Evolutionary conservation across 2,797 vertebrate genomes (phyloP), one percentile per base, ranked within the genome.

Genomic region (Rhinogobio ventralis): DNA sequence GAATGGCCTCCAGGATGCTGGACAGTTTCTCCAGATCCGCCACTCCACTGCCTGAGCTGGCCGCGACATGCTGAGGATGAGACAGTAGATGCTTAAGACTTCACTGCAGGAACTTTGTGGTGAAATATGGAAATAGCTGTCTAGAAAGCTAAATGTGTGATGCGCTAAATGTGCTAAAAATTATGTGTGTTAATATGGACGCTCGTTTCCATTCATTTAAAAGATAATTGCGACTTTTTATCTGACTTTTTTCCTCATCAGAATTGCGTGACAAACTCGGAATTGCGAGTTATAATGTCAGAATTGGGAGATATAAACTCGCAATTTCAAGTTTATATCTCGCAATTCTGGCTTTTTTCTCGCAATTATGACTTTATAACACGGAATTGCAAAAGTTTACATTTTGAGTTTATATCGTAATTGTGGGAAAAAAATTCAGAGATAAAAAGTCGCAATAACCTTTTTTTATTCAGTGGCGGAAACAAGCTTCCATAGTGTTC

Each of bases 11-110:
- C 87, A 99, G 73, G 90, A 99, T 95, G 87, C 90, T 92, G 86
- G 92, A 96, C 89, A 99, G 95, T 89, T 94, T 98, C 85, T 98
- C 97, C 90, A 99, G 93, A 87, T 99, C 98, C 0, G 93, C 92
- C 86, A 89, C 91, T 55, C 97, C 92, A 1, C 97, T 99, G 89
- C 98, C 98, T 0, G 98, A 98, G 90, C 98, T 99, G 87, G 95
- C 97, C 0, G 98, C 98, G 62, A 99, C 51, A 5, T 99, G 96
- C 98, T 99, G 84, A 15, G 81, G 49, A 81, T 28, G 51, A 85
- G 89, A 81, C 69, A 5, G 88, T 68, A 83, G 33, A 77, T 5
- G 20, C 30, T 39, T 28, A 39, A 72, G 36, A 5, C 30, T 20
- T 62, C 11, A 25, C 5, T 2, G 11, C 11, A 60, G 4, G n/a